Conservation (phyloP, 2,797 vertebrate genomes). For the Catharus ustulatus region DNA sequence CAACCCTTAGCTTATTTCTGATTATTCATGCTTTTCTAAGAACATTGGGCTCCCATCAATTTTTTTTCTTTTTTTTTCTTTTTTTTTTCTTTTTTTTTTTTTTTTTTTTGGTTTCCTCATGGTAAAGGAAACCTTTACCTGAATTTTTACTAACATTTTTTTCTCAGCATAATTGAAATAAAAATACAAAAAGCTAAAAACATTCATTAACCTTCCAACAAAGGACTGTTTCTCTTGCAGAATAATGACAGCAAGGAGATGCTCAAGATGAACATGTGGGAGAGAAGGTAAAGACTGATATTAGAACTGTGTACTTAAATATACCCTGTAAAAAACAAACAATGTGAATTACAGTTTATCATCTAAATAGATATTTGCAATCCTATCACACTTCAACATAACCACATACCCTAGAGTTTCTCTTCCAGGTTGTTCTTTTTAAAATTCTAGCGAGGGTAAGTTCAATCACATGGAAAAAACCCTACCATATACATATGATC, state of each 20-base stretch:
- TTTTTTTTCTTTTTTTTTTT: neutral
- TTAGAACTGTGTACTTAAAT: neutral
- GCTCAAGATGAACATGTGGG: neutral
- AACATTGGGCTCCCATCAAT: neutral
- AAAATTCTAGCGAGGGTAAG: neutral
- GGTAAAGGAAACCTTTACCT: neutral
- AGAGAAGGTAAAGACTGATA: neutral
- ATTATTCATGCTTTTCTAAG: neutral
- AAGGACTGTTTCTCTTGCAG: neutral
- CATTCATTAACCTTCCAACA: neutral
- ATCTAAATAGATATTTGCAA: neutral
- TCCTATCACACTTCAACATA: neutral
- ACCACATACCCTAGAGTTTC: neutral
- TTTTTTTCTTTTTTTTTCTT: neutral
- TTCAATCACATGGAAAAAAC: neutral
- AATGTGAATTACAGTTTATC: neutral
- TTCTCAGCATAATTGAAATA: neutral
- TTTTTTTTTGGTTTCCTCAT: neutral
- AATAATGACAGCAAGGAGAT: neutral
- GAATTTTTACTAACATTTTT: neutral
- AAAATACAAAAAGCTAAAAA: neutral
- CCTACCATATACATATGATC: neutral
- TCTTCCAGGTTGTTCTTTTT: neutral
- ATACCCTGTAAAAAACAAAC: neutral
- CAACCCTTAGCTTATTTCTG: neutral